Percentiles rank a stretch among this genome's conserved stretches.
These are phyloP conservation scores for Dasypogon diadema DNA, from an alignment of 2,888 invertebrate genomes.

Conservation along the genomic window DNA sequence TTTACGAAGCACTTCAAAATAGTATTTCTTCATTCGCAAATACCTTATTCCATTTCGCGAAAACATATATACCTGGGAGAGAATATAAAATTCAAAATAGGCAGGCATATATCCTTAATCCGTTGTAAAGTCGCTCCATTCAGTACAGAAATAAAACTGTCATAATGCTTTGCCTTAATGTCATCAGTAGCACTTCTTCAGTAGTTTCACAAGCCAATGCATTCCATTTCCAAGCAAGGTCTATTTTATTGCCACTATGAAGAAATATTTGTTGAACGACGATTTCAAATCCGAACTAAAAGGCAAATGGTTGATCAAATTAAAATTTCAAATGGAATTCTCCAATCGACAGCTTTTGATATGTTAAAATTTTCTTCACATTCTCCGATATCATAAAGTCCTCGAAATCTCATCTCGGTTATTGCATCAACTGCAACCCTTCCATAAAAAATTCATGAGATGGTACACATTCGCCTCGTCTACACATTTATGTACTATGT, in stretches of 20 bases:
- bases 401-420: conserved; percentile 44
- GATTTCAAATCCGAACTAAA: conserved; percentile 25
- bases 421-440: conserved; percentile 47
- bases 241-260: background rate
- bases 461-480: conserved; percentile 20
- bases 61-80: no score
- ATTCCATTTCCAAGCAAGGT: no score
- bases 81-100: no score
- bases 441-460: conserved; percentile 46
- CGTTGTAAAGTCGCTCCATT: no score
- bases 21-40: no score
- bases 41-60: no score
- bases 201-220: no score
- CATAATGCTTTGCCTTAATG: no score
- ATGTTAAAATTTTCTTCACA: conserved; percentile 44
- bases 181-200: no score
- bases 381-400: conserved; percentile 46
- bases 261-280: conserved; percentile 39
- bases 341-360: conserved; percentile 44
- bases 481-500: conserved; percentile 29
- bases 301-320: conserved; percentile 47
- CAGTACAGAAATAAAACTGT: no score
- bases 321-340: conserved; percentile 44
- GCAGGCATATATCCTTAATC: no score
- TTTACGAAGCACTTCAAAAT: no score